A percentile compares a stretch with the other conserved stretches of the same genome.
These are phyloP conservation scores for Emydura subglobosa DNA, from an alignment of 2,113 vertebrate species.

Conservation along the genomic window DNA sequence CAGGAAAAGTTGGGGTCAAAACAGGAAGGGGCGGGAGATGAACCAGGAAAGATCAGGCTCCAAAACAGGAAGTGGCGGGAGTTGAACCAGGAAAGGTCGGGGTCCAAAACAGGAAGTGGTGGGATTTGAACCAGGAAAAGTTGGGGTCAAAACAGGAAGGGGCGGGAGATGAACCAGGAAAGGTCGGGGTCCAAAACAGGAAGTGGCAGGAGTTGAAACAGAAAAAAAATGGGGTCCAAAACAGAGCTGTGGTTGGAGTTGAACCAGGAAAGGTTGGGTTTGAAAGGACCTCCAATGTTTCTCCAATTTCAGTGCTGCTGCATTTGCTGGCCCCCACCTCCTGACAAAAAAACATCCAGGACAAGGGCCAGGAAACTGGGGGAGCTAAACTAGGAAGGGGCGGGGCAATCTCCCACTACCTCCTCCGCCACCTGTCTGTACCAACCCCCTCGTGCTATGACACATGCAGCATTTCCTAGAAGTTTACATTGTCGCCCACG, in stretches of 20 bases:
- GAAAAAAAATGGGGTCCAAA: not conserved
- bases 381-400: not conserved
- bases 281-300: not conserved
- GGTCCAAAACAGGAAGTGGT: not conserved
- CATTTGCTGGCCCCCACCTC: not conserved
- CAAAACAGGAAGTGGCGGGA: too few species aligned
- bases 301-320: not conserved
- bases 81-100: too few species aligned
- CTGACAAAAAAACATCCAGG: not conserved
- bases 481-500: conserved; percentile 71
- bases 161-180: not conserved
- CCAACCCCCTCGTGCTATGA: not conserved
- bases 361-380: not conserved
- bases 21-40: not conserved
- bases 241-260: too few species aligned
- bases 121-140: not conserved
- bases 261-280: not conserved
- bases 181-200: not conserved
- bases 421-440: not conserved
- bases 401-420: not conserved
- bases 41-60: too few species aligned
- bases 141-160: not conserved
- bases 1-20: not conserved
- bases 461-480: not conserved
- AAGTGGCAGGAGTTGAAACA: not conserved